A percentile compares a stretch with the other conserved stretches of the same genome.
phyloP scores from a whole-genome alignment of 2,113 vertebrate species.

The Callopanchax toddi region DNA sequence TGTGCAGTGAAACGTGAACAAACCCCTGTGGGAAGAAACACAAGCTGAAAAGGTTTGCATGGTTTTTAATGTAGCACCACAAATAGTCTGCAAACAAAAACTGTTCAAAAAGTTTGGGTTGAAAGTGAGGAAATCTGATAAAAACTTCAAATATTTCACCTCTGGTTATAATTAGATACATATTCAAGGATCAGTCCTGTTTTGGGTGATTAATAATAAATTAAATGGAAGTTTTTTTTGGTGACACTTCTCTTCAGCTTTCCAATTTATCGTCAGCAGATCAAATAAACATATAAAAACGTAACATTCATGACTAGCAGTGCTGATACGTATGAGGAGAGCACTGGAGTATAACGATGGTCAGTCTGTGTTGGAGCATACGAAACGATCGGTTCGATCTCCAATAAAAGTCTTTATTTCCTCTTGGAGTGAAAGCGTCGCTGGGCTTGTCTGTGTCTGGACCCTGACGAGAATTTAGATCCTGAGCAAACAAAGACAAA shows the following conservation, averaged over 20 bases:
- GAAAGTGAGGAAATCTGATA: slow-evolving; percentile 23
- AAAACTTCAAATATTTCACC: slow-evolving; percentile 39
- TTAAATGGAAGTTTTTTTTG: too few relatives aligned
- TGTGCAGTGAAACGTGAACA: not conserved
- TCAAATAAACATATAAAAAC: too few relatives aligned
- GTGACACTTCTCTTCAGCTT: too few relatives aligned
- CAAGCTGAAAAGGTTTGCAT: not conserved
- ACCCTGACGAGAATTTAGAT: slow-evolving; percentile 54
- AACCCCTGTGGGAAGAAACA: slow-evolving; percentile 11
- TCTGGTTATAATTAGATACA: too few relatives aligned
- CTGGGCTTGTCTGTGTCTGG: slow-evolving; percentile 62
- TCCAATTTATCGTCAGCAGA: too few relatives aligned
- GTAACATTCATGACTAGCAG: too few relatives aligned
- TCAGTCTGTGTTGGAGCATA: slow-evolving; percentile 3
- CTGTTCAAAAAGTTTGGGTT: not conserved
- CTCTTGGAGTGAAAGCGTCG: slow-evolving; percentile 64
- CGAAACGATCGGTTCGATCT: slow-evolving; percentile 1
- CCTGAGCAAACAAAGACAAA: slow-evolving; percentile 48
- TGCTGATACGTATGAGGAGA: slow-evolving; percentile 7
- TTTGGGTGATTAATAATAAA: slow-evolving; percentile 9
- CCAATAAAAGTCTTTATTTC: slow-evolving; percentile 51
- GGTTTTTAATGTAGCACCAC: slow-evolving; percentile 50
- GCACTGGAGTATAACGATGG: slow-evolving; percentile 4
- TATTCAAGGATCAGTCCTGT: not conserved
- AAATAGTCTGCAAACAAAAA: slow-evolving; percentile 17